A percentile compares a stretch with the other conserved stretches of the same genome.
Conservation (phyloP, 1,140 invertebrate genomes). For the Laodelphax striatellus region DNA sequence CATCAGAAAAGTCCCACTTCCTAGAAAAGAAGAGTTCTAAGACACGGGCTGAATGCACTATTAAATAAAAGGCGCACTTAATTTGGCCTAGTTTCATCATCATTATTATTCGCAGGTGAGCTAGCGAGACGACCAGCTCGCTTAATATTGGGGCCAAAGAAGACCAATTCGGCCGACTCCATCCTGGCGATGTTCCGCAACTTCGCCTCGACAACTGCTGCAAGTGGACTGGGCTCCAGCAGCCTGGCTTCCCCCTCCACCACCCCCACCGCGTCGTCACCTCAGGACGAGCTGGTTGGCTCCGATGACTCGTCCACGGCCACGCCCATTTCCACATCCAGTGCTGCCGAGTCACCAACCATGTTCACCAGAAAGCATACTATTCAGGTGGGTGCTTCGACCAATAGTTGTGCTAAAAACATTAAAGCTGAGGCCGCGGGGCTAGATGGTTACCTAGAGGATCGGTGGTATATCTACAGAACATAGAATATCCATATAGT, state of each 20-base stretch:
- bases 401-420: too few relatives aligned
- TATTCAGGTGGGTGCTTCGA: conserved; percentile 22
- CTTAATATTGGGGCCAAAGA: conserved; percentile 18
- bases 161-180: conserved; percentile 58
- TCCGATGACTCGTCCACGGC: conserved; percentile 49
- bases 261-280: conserved; percentile 47
- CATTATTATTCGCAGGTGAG: conserved; percentile 6
- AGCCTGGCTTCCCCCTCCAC: conserved; percentile 44
- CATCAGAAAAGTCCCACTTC: too few relatives aligned
- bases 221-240: conserved; percentile 31
- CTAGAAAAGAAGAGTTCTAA: too few relatives aligned
- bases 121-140: conserved; percentile 3
- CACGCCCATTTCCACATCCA: conserved; percentile 40
- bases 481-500: too few relatives aligned
- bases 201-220: conserved; percentile 39
- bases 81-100: too few relatives aligned
- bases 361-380: conserved; percentile 20
- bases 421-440: too few relatives aligned
- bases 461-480: too few relatives aligned
- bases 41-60: too few relatives aligned
- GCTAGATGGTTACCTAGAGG: too few relatives aligned
- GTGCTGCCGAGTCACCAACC: conserved; percentile 42
- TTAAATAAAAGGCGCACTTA: too few relatives aligned
- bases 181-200: conserved; percentile 61
- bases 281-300: conserved; percentile 49